Base-by-base conservation (phyloP, 2,888 invertebrate species). In the Acronicta alni region DNA sequence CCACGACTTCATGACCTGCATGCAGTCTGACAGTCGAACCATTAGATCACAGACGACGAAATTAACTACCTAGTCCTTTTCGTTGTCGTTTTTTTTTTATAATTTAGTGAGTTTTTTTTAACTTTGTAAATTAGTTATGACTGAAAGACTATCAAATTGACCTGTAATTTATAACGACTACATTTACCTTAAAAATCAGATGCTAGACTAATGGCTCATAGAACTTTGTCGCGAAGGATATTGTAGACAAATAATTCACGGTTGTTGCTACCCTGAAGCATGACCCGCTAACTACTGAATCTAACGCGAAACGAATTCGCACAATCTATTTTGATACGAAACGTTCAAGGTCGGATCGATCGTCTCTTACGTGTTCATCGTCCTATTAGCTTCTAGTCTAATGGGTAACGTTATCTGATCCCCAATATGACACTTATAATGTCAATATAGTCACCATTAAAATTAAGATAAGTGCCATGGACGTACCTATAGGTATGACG, bases 281-380 rank as follows among this genome's bases (percentile, higher is more conserved):
- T 49, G 46, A 18, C 42, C 15, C 8, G 37, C n/a, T 38, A 48
- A 37, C 49, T 10, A 61, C 55, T 48, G 66, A 42, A 42, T 51
- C 56, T 53, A 57, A 60, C 32, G 49, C 54, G 43, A 61, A 49
- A 45, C 51, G 26, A 58, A 60, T 59, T 57, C 49, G 57, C 39
- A 52, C 63, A 65, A 69, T 79, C 81, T 83, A 83, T 84, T 85
- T 82, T 61, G 48, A 76, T 71, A 51, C 57, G 42, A 51, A 55
- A 57, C 52, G 54, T 64, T 68, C 76, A 79, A 75, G 83, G 82
- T 78, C 72, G 71, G 46, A 44, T 57, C 46, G 38, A 49, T 55
- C 67, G 66, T 69, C 57, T 64, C 23, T 54, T 45, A 30, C 35
- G 48, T 41, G 37, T 26, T 63, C 43, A 56, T 51, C 58, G 23